Conservation (phyloP, 2,888 invertebrate species). For the Ceramica pisi region DNA sequence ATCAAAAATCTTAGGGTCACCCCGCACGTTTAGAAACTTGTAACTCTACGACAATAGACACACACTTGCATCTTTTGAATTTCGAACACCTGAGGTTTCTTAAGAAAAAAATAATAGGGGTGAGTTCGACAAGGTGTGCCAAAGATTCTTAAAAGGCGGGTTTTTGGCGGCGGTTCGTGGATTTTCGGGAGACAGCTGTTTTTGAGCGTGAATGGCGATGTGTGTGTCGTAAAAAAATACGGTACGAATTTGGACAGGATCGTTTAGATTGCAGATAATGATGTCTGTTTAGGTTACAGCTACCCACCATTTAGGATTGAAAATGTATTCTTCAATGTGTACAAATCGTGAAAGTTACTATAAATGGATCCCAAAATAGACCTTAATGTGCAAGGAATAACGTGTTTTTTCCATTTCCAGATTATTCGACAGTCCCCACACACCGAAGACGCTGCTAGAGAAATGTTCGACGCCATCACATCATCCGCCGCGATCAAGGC, state of each 20-base stretch:
- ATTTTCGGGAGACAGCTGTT: constrained; percentile 34
- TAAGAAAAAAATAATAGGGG: constrained; percentile 21
- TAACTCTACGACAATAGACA: constrained; percentile 20
- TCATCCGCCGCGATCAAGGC: constrained; percentile 87
- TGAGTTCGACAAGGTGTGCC: constrained; percentile 36
- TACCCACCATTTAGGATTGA: too few species aligned
- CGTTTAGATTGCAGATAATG: neutral
- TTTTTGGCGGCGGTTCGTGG: neutral
- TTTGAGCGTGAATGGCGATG: neutral
- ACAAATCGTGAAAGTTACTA: too few species aligned
- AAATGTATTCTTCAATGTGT: too few species aligned
- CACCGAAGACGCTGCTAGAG: constrained; percentile 95
- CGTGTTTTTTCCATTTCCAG: constrained; percentile 80
- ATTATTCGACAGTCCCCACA: constrained; percentile 96
- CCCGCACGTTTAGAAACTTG: constrained; percentile 18
- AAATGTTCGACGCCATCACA: constrained; percentile 92
- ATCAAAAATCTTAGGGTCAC: constrained; percentile 9
- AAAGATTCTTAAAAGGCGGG: constrained; percentile 7
- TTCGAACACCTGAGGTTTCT: constrained; percentile 44
- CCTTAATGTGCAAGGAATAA: neutral
- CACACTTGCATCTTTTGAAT: constrained; percentile 46
- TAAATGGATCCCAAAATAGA: neutral
- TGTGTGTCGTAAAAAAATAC: neutral
- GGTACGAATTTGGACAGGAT: neutral
- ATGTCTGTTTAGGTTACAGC: too few species aligned